phyloP scores from a whole-genome alignment of 2,888 invertebrate species.

The Apodemia zela region DNA sequence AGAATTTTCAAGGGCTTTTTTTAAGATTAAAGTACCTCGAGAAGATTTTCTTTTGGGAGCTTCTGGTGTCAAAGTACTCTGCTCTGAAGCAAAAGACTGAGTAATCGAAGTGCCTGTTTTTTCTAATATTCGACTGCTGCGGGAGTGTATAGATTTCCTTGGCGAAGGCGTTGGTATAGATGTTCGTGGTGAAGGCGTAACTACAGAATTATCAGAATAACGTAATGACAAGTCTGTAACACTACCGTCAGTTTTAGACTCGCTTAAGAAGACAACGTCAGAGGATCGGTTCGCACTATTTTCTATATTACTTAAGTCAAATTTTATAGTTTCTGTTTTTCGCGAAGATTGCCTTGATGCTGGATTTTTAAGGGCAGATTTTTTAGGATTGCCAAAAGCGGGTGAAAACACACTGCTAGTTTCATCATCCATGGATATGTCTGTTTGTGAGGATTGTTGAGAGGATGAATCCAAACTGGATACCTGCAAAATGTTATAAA shows the following conservation, averaged over 20 bases:
- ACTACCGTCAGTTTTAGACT: conserved; percentile 27
- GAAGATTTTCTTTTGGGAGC: conserved; percentile 40
- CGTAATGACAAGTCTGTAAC: conserved; percentile 41
- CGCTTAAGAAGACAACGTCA: conserved; percentile 36
- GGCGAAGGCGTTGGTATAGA: conserved; percentile 46
- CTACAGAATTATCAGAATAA: conserved; percentile 41
- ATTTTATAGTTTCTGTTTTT: conserved; percentile 64
- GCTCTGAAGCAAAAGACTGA: conserved; percentile 20
- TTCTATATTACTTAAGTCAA: conserved; percentile 64
- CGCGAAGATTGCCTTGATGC: conserved; percentile 40
- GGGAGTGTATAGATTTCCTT: conserved; percentile 45
- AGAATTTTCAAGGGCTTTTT: conserved; percentile 40
- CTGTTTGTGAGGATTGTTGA: conserved; percentile 6
- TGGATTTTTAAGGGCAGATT: conserved; percentile 61
- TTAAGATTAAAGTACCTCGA: conserved; percentile 44
- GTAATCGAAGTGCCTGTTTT: conserved; percentile 19
- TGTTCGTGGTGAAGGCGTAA: conserved; percentile 45
- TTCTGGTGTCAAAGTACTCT: conserved; percentile 31
- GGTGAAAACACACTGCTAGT: conserved; percentile 31
- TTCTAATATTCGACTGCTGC: conserved; percentile 46
- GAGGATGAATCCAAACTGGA: conserved; percentile 15
- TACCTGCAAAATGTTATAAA: conserved; percentile 9
- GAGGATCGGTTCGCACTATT: conserved; percentile 28
- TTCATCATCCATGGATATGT: conserved; percentile 1
- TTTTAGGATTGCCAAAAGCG: conserved; percentile 43